Evolutionary conservation across 2,113 vertebrate genomes (phyloP), one percentile per base, ranked within the genome.

Genomic region (Ancistrus triradiatus): DNA sequence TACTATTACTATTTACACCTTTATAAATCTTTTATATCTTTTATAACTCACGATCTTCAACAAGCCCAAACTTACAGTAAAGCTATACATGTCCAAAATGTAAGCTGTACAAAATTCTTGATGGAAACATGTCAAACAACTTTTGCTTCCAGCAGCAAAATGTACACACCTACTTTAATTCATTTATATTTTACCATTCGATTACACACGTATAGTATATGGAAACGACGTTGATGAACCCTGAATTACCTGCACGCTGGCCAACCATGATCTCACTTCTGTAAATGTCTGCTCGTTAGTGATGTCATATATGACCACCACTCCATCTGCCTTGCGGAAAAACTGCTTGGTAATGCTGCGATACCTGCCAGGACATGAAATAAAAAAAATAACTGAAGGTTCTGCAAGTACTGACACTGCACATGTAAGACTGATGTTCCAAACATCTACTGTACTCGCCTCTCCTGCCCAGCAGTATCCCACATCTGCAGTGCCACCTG

Each of bases 401-500:
- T 18, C 28, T n/a, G 35, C 14, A 27, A 27, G 28, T 14, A 53
- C 19, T 31, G 14, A 2, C 3, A 2, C 4, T 28, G n/a, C 4
- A 5, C n/a, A 17, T 46, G 17, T 15, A 19, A 35, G 2, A 7
- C 3, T 31, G 10, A 17, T n/a, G 5, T 10, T 52, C 3, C 7
- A 31, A 31, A 31, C 7, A 31, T 31, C 15, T 22, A 33, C 4
- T 9, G 6, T 1, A 3, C 75, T 75, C 35, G 84, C 94, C 92
- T 84, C 80, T 98, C 95, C 78, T 97, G 93, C 35, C 94, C 95
- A 4, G 93, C 94, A 0, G 94, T 97, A 73, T 97, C 94, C 93
- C 95, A 97, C 75, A 98, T 80, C 74, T 97, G 93, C 68, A 98
- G 82, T 0, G 87, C 93, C 72, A 97, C 87, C 74, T 80, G 85